These are phyloP conservation scores for Amblyraja radiata DNA, from an alignment of 2,797 vertebrate genomes.

Conservation along the genomic window DNA sequence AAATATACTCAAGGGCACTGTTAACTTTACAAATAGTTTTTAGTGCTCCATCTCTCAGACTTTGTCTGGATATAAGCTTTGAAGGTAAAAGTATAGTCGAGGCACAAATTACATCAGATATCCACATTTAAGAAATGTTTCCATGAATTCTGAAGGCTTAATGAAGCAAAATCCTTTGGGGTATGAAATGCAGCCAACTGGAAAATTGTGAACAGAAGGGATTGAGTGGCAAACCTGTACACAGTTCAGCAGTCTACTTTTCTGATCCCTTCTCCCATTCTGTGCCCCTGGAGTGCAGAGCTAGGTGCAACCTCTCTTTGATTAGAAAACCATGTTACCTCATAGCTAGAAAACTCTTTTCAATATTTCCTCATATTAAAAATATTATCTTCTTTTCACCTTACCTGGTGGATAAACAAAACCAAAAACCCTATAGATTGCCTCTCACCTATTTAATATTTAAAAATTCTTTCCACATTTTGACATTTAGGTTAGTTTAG, in stretches of 20 bases:
- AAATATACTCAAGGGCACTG: not conserved
- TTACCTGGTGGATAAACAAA: not conserved
- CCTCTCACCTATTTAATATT: not conserved
- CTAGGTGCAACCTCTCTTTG: not conserved
- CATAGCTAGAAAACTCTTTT: not conserved
- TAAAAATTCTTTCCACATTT: not conserved
- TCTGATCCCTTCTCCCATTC: not conserved
- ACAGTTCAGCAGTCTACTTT: not conserved
- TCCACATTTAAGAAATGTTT: conserved; percentile 20
- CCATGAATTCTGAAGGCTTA: not conserved
- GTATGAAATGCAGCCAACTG: conserved; percentile 14
- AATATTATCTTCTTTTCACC: not conserved
- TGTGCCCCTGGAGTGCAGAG: not conserved
- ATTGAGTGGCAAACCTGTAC: not conserved
- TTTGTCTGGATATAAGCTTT: not conserved
- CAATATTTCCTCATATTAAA: not conserved
- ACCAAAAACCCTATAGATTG: not conserved
- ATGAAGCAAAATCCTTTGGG: conserved; percentile 4
- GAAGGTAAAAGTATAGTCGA: conserved; percentile 7
- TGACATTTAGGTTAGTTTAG: not conserved
- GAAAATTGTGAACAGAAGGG: conserved; percentile 2
- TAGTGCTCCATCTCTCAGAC: not conserved
- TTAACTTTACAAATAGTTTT: not conserved
- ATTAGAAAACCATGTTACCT: not conserved
- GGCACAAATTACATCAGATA: conserved; percentile 1